A percentile compares a stretch with the other conserved stretches of the same genome.
phyloP scores from a whole-genome alignment of 30 jellyfish, hydroid and myxozoan genomes.

The Hydra vulgaris region DNA sequence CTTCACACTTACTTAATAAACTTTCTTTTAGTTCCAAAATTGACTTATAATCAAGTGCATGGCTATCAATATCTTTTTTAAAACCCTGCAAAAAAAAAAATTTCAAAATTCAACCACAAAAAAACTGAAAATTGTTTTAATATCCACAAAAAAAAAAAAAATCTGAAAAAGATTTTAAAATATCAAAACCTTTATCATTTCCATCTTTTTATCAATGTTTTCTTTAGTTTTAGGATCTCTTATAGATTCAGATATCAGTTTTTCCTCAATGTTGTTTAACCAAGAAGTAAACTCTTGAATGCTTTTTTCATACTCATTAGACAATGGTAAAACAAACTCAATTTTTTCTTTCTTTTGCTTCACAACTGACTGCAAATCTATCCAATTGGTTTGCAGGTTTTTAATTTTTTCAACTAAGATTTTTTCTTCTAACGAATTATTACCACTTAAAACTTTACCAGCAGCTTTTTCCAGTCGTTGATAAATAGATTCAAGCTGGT shows the following conservation, averaged over 20 bases:
- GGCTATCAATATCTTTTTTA: slow-evolving; percentile 37
- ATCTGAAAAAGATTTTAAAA: neutral
- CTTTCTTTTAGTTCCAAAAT: slow-evolving; percentile 23
- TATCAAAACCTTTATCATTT: slow-evolving; percentile 30
- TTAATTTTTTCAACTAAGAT: slow-evolving; percentile 25
- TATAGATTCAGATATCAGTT: slow-evolving; percentile 23
- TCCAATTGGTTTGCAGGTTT: slow-evolving; percentile 42
- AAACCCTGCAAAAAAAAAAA: slow-evolving; percentile 17
- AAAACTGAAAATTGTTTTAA: neutral
- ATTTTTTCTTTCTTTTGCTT: slow-evolving; percentile 27
- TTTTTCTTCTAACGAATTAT: slow-evolving; percentile 39
- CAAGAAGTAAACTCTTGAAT: slow-evolving; percentile 29
- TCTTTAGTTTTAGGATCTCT: neutral
- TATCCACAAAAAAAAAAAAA: neutral
- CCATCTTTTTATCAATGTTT: slow-evolving; percentile 24
- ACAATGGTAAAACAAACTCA: slow-evolving; percentile 32
- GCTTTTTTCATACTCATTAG: slow-evolving; percentile 27
- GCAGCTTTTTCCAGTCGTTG: slow-evolving; percentile 36
- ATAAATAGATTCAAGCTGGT: slow-evolving; percentile 36
- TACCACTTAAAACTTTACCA: slow-evolving; percentile 28
- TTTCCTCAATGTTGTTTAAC: slow-evolving; percentile 41
- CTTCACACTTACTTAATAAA: slow-evolving; percentile 43
- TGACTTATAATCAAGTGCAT: slow-evolving; percentile 31
- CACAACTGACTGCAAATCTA: slow-evolving; percentile 14
- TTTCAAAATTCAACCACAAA: neutral